These are phyloP conservation scores for Siphlonurus alternatus DNA, from an alignment of 2,888 invertebrate genomes.

Conservation along the genomic window DNA sequence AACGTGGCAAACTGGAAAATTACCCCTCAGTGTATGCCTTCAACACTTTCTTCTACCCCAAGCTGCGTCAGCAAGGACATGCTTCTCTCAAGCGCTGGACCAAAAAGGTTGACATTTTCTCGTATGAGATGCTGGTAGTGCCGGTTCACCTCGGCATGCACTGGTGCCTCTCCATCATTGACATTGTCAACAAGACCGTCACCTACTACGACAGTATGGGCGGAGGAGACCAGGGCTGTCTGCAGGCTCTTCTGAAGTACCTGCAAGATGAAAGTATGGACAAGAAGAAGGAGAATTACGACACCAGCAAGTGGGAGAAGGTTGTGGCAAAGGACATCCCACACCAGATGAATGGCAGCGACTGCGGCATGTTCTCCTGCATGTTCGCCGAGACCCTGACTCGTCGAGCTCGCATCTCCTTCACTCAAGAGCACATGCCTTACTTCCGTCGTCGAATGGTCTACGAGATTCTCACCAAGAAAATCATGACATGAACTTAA, in stretches of 20 bases:
- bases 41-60: constrained; percentile 92
- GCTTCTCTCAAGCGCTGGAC: constrained; percentile 79
- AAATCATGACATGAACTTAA: constrained; percentile 32
- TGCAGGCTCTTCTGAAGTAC: constrained; percentile 50
- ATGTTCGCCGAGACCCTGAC: constrained; percentile 88
- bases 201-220: constrained; percentile 90
- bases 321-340: constrained; percentile 68
- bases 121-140: constrained; percentile 66
- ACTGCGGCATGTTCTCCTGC: constrained; percentile 96
- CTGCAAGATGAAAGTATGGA: constrained; percentile 69
- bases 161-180: constrained; percentile 87
- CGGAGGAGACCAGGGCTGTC: constrained; percentile 53
- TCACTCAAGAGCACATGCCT: constrained; percentile 85
- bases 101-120: constrained; percentile 69
- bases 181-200: constrained; percentile 55
- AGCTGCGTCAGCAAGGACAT: constrained; percentile 63
- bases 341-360: constrained; percentile 90
- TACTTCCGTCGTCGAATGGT: constrained; percentile 84
- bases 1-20: constrained; percentile 44
- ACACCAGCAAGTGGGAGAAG: constrained; percentile 49
- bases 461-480: constrained; percentile 66
- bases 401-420: constrained; percentile 56
- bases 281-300: constrained; percentile 61
- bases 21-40: constrained; percentile 68
- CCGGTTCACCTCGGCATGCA: constrained; percentile 91